phyloP scores from a whole-genome alignment of 2,888 invertebrate genomes.

The Cecidostiba fungosa region DNA sequence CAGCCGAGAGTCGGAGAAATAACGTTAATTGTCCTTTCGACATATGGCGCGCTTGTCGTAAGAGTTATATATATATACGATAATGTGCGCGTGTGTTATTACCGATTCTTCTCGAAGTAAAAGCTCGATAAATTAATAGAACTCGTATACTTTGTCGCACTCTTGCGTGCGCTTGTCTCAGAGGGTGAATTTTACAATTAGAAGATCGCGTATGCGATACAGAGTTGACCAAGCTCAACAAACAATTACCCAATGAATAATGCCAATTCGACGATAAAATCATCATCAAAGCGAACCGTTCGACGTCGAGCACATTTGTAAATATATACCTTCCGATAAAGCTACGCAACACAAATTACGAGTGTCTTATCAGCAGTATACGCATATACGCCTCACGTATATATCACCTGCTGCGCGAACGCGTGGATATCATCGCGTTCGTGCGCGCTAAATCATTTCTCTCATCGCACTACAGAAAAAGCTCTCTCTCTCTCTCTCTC shows the following conservation, averaged over 20 bases:
- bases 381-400: neutral
- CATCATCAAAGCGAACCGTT: neutral
- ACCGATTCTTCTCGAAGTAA: neutral
- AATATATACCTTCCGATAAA: too few relatives aligned
- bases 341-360: too few relatives aligned
- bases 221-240: too few relatives aligned
- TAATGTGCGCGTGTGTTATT: neutral
- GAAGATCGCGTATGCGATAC: neutral
- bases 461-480: too few relatives aligned
- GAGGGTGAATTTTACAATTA: neutral
- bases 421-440: neutral
- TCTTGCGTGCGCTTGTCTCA: too few relatives aligned
- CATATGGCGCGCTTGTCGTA: neutral
- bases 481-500: neutral
- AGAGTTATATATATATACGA: neutral
- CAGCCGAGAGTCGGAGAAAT: neutral
- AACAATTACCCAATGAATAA: neutral
- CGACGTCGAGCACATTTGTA: neutral
- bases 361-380: neutral
- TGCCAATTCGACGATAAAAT: neutral
- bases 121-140: neutral
- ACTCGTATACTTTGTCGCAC: too few relatives aligned
- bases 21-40: constrained; percentile 36
- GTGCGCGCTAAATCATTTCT: neutral
- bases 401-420: neutral